A percentile compares a stretch with the other conserved stretches of the same genome.
Conservation (phyloP, 92 coral and sea anemone species). For the Muricea muricata region DNA sequence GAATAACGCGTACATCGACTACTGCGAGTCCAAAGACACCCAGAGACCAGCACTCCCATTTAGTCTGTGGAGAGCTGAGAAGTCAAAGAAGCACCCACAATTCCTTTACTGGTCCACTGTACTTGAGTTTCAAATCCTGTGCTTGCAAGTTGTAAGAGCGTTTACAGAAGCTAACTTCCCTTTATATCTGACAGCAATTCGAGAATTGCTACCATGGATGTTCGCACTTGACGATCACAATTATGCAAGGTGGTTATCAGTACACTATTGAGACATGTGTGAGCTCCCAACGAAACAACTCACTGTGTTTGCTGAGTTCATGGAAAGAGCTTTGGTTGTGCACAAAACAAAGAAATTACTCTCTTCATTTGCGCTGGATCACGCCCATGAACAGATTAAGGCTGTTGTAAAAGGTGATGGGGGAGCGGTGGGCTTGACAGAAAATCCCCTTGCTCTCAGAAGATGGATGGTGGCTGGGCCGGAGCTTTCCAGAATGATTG, state of each 20-base stretch:
- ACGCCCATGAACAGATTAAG: too few relatives aligned
- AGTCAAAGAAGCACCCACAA: conserved; percentile 27
- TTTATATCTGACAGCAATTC: conserved; percentile 23
- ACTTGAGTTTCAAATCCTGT: conserved; percentile 37
- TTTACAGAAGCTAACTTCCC: conserved; percentile 29
- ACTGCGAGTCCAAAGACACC: too few relatives aligned
- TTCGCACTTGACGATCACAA: conserved; percentile 49
- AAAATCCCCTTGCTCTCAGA: too few relatives aligned
- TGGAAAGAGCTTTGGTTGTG: too few relatives aligned
- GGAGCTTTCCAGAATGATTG: too few relatives aligned
- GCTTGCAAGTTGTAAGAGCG: conserved; percentile 41
- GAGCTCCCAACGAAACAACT: conserved; percentile 40
- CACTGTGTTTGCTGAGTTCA: conserved; percentile 59
- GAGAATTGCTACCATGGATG: conserved; percentile 45
- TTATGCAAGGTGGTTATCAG: conserved; percentile 49
- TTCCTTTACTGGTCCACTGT: conserved; percentile 57
- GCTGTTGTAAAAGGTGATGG: too few relatives aligned
- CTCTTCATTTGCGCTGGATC: too few relatives aligned
- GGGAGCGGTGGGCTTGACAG: too few relatives aligned
- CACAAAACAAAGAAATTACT: too few relatives aligned
- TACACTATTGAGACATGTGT: conserved; percentile 49
- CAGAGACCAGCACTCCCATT: too few relatives aligned
- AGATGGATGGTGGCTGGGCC: too few relatives aligned
- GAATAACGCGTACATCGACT: too few relatives aligned
- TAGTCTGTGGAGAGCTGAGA: conserved; percentile 39